phyloP scores from a whole-genome alignment of 2,113 vertebrate genomes.

The Petrocephalus zakoni region DNA sequence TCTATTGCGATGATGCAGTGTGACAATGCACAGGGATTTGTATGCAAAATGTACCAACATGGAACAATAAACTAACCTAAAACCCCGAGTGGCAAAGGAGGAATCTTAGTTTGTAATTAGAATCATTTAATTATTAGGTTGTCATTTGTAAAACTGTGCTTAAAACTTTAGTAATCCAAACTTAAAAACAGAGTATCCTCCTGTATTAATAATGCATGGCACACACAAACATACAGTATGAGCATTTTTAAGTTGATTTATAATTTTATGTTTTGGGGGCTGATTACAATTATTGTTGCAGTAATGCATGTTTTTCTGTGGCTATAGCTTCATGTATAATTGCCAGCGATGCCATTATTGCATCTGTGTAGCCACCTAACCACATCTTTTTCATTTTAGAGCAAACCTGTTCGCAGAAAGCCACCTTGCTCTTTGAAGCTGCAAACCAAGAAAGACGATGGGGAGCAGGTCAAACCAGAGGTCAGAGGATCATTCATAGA shows the following conservation, averaged over 20 bases:
- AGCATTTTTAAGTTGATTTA: neutral
- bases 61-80: neutral
- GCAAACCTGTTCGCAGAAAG: neutral
- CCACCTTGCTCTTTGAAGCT: constrained; percentile 17
- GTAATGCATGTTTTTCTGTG: neutral
- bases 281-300: neutral
- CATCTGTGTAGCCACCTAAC: neutral
- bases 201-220: neutral
- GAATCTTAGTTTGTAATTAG: neutral
- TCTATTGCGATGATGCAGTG: neutral
- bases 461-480: neutral
- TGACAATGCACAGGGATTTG: neutral
- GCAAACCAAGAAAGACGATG: neutral
- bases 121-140: neutral
- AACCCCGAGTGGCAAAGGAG: neutral
- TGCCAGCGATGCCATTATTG: neutral
- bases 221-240: neutral
- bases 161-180: neutral
- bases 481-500: neutral
- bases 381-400: neutral
- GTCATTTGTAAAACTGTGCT: neutral
- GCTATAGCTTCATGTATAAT: neutral
- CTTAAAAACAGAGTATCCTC: neutral
- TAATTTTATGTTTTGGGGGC: neutral
- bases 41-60: neutral